phyloP scores from a whole-genome alignment of 1,140 invertebrate genomes.

The Drosophila lacteicornis region DNA sequence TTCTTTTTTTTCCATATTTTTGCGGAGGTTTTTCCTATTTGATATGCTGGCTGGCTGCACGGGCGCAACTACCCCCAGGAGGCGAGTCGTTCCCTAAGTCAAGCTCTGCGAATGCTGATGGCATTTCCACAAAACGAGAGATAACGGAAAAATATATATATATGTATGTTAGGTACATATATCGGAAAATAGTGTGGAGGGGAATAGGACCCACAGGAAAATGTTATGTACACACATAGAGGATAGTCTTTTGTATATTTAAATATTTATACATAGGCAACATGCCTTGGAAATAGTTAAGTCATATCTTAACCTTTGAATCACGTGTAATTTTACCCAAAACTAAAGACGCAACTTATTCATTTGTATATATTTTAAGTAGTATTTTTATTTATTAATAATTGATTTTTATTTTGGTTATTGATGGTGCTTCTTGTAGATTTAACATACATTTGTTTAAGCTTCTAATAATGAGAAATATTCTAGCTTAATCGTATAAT shows the following conservation, averaged over 20 bases:
- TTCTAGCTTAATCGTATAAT: too few species aligned
- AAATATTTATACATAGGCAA: too few species aligned
- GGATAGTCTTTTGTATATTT: neutral
- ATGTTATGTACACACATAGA: neutral
- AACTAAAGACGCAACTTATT: too few species aligned
- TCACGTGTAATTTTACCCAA: too few species aligned
- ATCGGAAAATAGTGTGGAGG: slow-evolving; percentile 1
- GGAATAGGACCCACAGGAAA: neutral
- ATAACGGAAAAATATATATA: slow-evolving; percentile 9
- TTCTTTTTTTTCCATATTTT: slow-evolving; percentile 33
- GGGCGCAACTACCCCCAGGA: slow-evolving; percentile 15
- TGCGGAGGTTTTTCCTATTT: slow-evolving; percentile 45
- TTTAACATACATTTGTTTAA: too few species aligned
- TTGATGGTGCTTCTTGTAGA: too few species aligned
- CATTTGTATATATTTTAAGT: too few species aligned
- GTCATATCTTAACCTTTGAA: too few species aligned
- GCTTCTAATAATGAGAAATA: too few species aligned
- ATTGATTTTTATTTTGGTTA: too few species aligned
- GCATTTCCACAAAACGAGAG: slow-evolving; percentile 23
- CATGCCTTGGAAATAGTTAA: too few species aligned
- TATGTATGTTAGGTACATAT: neutral
- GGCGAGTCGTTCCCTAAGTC: slow-evolving; percentile 14
- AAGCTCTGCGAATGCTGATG: slow-evolving; percentile 28
- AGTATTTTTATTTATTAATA: too few species aligned
- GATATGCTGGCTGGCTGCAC: slow-evolving; percentile 37